Percentiles rank a stretch among this genome's conserved stretches.
Evolutionary conservation across 2,888 invertebrate genomes (phyloP).

Genomic region (Aleiodes testaceus): DNA sequence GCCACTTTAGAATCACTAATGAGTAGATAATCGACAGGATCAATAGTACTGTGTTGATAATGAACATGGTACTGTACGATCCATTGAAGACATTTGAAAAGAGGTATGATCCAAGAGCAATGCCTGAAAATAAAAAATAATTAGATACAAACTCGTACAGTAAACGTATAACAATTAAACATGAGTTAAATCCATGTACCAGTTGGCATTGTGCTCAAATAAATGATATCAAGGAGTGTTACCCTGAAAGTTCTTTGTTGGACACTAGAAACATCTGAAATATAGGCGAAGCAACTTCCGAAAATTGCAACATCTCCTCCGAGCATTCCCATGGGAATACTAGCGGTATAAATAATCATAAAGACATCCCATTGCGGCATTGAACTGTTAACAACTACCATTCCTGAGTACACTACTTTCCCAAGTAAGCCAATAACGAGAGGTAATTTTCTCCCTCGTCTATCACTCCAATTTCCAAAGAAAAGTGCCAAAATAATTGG

Average conservation of each 20-base stretch:
- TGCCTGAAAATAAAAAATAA: constrained; percentile 73
- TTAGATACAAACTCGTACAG: not conserved
- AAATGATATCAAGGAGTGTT: constrained; percentile 86
- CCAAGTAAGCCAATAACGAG: constrained; percentile 82
- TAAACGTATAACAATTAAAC: constrained; percentile 1
- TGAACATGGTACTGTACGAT: constrained; percentile 84
- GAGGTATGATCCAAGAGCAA: constrained; percentile 75
- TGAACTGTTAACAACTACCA: constrained; percentile 82
- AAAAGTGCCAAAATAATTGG: constrained; percentile 86
- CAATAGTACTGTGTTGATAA: constrained; percentile 80
- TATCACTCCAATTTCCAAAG: constrained; percentile 88
- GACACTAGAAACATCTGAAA: constrained; percentile 83
- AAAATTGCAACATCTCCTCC: constrained; percentile 88
- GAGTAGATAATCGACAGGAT: constrained; percentile 79
- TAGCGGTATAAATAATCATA: constrained; percentile 84
- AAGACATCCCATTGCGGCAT: constrained; percentile 82
- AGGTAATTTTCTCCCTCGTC: constrained; percentile 83
- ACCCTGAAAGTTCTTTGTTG: constrained; percentile 84
- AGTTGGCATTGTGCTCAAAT: constrained; percentile 87
- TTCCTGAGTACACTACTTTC: constrained; percentile 83
- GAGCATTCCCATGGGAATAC: constrained; percentile 83
- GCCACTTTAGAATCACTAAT: constrained; percentile 80
- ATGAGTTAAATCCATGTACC: constrained; percentile 72
- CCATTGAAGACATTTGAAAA: constrained; percentile 77
- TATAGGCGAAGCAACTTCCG: constrained; percentile 85